These are phyloP conservation scores for Mechanitis mazaeus DNA, from an alignment of 2,888 invertebrate genomes.

Conservation along the genomic window DNA sequence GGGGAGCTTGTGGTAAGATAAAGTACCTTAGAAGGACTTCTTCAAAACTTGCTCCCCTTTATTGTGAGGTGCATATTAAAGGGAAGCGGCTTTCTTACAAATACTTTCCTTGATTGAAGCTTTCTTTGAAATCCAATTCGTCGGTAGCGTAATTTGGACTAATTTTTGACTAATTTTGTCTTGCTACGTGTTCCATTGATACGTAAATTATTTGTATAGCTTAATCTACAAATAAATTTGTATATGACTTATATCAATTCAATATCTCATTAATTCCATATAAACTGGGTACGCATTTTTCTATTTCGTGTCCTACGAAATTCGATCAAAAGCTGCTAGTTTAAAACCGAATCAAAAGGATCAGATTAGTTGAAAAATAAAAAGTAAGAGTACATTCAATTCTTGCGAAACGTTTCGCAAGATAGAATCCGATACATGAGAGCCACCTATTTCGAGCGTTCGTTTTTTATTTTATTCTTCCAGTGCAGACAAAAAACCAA, in stretches of 20 bases:
- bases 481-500: constrained; percentile 67
- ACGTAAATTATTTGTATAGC: background rate
- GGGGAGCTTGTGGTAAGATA: constrained; percentile 65
- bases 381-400: constrained; percentile 43
- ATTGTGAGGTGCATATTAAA: constrained; percentile 73
- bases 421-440: constrained; percentile 51
- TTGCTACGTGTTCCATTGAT: constrained; percentile 15
- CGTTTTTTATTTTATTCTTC: constrained; percentile 52
- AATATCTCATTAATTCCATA: too few relatives aligned
- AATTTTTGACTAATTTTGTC: constrained; percentile 46
- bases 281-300: background rate
- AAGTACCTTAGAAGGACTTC: constrained; percentile 64
- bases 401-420: constrained; percentile 46
- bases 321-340: constrained; percentile 15
- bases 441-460: constrained; percentile 53
- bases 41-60: constrained; percentile 64
- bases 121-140: constrained; percentile 55
- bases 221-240: background rate
- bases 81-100: constrained; percentile 56
- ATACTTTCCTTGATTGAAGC: constrained; percentile 62
- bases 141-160: constrained; percentile 55
- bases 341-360: constrained; percentile 31
- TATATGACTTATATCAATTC: too few relatives aligned
- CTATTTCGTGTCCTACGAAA: constrained; percentile 1
- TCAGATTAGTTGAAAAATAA: constrained; percentile 37